Evolutionary conservation across 2,797 vertebrate species (phyloP), one percentile per base, ranked within the genome.

Genomic region (Notolepis coatsorum): DNA sequence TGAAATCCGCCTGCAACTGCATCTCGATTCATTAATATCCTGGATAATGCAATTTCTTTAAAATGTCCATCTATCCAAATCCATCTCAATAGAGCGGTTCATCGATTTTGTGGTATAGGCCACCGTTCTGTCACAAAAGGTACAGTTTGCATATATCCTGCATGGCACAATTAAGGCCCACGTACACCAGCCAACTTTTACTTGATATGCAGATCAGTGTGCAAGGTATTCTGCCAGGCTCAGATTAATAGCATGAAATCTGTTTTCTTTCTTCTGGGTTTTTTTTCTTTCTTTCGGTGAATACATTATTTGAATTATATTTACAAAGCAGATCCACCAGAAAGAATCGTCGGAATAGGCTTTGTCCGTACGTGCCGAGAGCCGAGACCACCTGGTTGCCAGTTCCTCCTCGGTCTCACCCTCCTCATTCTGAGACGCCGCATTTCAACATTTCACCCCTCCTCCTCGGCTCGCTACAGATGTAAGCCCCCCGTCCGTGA

Each of bases 141-240:
- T 21, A 15, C 61, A 55, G 21, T 30, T 47, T 72, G 50, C 35
- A 25, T 21, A 66, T 75, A 51, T 62, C 43, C 30, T 39, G 30
- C 74, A 43, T 66, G 69, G 77, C 69, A 77, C 49, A 62, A 35
- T 12, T 8, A 35, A 60, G 28, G 54, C 60, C 50, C 43, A 50
- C 39, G 62, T 41, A 27, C 54, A 33, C 61, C 38, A 55, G 63
- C 66, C 73, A 67, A 6, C 67, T 65, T 60, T 53, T 42, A 59
- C 55, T 65, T 57, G n/a, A 75, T 71, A 71, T 79, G 73, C 71
- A 80, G 41, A 81, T 67, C 6, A 56, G 8, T 50, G 49, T 23
- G 8, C 25, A 18, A 56, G 61, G 54, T 41, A 25, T 25, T 23
- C 23, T 68, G 61, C 73, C 71, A 73, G 49, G 24, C 52, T 53